Conservation (phyloP, 2,888 invertebrate genomes). For the Pseudeuparius sepicola region DNA sequence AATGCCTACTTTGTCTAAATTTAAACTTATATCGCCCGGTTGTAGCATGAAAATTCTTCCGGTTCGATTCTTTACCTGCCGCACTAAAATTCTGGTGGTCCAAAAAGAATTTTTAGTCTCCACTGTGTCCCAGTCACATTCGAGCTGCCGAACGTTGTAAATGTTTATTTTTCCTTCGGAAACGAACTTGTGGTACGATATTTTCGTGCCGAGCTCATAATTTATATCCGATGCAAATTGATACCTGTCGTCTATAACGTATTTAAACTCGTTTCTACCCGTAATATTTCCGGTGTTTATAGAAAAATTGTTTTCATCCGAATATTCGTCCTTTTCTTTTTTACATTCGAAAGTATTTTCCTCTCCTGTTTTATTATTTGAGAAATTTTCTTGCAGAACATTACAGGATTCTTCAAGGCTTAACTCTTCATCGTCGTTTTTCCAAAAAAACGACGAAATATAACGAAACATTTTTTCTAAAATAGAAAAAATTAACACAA, state of each 20-base stretch:
- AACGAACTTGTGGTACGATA: constrained; percentile 35
- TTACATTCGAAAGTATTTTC: constrained; percentile 5
- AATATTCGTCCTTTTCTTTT: constrained; percentile 2
- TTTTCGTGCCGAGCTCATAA: constrained; percentile 46
- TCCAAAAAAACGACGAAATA: constrained; percentile 24
- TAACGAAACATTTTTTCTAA: constrained; percentile 24
- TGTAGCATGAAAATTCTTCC: constrained; percentile 41
- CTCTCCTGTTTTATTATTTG: constrained; percentile 9
- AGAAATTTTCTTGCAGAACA: constrained; percentile 24
- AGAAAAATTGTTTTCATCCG: constrained; percentile 16
- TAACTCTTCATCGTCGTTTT: constrained; percentile 20
- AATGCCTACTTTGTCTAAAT: constrained; percentile 51
- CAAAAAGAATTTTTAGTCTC: constrained; percentile 34
- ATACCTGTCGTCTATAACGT: constrained; percentile 51
- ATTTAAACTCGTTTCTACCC: constrained; percentile 35
- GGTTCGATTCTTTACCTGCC: constrained; percentile 37
- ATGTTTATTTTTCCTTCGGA: constrained; percentile 34
- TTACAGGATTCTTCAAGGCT: constrained; percentile 27
- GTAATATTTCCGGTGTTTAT: constrained; percentile 48
- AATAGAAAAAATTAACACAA: too few species aligned
- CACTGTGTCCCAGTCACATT: constrained; percentile 37
- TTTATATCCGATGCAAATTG: constrained; percentile 40
- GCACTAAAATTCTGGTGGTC: constrained; percentile 34
- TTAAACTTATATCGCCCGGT: constrained; percentile 47
- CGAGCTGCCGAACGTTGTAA: constrained; percentile 35